A percentile compares a stretch with the other conserved stretches of the same genome.
Conservation (phyloP, 2,113 vertebrate genomes). For the Caloenas nicobarica region DNA sequence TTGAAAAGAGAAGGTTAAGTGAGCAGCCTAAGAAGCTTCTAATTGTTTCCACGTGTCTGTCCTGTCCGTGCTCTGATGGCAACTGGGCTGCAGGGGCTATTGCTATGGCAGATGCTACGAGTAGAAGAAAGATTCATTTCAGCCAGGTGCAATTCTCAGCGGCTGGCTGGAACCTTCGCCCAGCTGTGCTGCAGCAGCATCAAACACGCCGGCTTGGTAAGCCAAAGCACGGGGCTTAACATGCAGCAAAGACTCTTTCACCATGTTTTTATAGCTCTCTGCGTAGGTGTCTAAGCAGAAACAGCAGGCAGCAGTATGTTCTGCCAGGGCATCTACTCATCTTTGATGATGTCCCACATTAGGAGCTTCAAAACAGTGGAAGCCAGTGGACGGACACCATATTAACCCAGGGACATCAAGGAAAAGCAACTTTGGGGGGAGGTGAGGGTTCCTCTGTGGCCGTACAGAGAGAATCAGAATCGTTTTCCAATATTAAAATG, state of each 20-base stretch:
- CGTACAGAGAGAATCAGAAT: not conserved
- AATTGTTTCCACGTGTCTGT: not conserved
- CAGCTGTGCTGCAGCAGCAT: not conserved
- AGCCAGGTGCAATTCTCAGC: not conserved
- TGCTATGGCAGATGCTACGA: not conserved
- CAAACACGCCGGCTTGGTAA: not conserved
- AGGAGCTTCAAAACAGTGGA: not conserved
- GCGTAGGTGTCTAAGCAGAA: fast-evolving
- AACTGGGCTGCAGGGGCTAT: not conserved
- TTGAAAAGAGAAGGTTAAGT: not conserved
- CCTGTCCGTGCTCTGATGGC: not conserved
- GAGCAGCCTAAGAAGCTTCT: not conserved
- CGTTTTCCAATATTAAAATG: not conserved
- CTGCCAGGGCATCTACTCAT: fast-evolving
- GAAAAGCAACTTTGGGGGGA: not conserved
- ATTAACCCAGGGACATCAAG: not conserved
- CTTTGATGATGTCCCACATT: not conserved
- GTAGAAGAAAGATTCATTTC: not conserved
- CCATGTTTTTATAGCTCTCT: not conserved
- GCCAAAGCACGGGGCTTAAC: not conserved
- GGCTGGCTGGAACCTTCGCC: not conserved
- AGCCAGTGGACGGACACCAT: not conserved
- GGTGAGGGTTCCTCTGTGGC: not conserved
- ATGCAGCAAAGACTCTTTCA: not conserved
- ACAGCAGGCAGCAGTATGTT: not conserved